These are phyloP conservation scores for Dexiosoma caninum DNA, from an alignment of 2,888 invertebrate species.

Conservation along the genomic window DNA sequence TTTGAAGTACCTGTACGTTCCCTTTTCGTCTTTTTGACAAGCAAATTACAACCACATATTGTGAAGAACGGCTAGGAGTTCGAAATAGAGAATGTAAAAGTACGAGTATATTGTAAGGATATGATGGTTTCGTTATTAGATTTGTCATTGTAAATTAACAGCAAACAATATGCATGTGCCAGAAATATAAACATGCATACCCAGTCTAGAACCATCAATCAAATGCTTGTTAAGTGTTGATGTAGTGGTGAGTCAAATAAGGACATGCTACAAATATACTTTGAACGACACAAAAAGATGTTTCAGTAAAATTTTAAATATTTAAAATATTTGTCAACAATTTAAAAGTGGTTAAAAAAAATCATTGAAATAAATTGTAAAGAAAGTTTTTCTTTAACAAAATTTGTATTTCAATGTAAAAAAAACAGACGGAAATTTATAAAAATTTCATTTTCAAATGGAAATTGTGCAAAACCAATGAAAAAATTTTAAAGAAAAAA, in stretches of 20 bases:
- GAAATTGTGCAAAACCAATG: too few species aligned
- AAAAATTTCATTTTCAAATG: too few species aligned
- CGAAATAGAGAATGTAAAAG: background rate
- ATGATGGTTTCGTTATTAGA: conserved; percentile 61
- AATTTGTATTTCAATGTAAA: too few species aligned
- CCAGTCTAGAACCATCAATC: conserved; percentile 32
- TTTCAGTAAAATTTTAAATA: too few species aligned
- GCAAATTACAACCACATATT: background rate
- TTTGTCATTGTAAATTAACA: conserved; percentile 61
- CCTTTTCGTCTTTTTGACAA: background rate
- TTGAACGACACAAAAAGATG: background rate
- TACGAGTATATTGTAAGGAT: conserved; percentile 17
- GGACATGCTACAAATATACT: background rate
- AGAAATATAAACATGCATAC: background rate
- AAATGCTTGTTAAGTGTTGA: conserved; percentile 30
- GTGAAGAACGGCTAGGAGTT: background rate
- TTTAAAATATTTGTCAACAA: too few species aligned
- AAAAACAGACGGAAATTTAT: too few species aligned
- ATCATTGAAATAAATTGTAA: too few species aligned
- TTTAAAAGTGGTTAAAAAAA: too few species aligned
- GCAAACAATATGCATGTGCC: conserved; percentile 40
- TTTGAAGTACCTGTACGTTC: conserved; percentile 10
- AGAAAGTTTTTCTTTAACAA: too few species aligned
- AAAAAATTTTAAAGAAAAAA: too few species aligned
- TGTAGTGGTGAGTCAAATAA: conserved; percentile 13